Conservation (phyloP, 2,888 invertebrate species). For the Hemaris fuciformis region DNA sequence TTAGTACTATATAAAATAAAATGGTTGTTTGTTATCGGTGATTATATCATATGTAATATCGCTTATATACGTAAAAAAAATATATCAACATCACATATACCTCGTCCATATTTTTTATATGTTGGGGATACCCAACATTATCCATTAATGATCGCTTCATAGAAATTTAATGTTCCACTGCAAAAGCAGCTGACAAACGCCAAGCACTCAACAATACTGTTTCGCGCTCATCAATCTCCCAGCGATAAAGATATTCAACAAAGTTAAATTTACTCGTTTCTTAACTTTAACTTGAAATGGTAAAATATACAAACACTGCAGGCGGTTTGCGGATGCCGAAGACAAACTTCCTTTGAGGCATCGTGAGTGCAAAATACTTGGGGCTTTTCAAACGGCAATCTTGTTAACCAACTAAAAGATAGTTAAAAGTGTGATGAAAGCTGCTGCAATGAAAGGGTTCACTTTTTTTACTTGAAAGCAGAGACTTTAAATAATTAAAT, state of each 20-base stretch:
- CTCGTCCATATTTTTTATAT: too few relatives aligned
- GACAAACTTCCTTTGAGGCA: constrained; percentile 15
- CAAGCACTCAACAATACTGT: neutral
- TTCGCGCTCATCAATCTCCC: constrained; percentile 2
- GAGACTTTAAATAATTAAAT: neutral
- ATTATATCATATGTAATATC: too few relatives aligned
- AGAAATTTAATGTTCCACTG: neutral
- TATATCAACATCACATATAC: too few relatives aligned
- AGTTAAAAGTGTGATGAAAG: constrained; percentile 10
- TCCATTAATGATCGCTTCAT: neutral
- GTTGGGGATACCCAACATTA: neutral
- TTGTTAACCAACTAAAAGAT: constrained; percentile 12
- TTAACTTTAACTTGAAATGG: constrained; percentile 13
- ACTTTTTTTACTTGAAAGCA: neutral
- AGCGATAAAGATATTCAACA: constrained; percentile 4
- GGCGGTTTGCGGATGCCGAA: constrained; percentile 12
- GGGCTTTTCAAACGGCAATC: constrained; percentile 14
- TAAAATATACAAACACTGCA: constrained; percentile 10
- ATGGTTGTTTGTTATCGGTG: too few relatives aligned
- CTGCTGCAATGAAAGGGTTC: neutral
- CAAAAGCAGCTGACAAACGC: neutral
- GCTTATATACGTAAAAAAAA: too few relatives aligned
- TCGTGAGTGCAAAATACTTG: constrained; percentile 14
- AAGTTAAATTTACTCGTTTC: constrained; percentile 14
- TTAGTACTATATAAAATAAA: too few relatives aligned